A percentile compares a stretch with the other conserved stretches of the same genome.
Conservation (phyloP, 2,888 invertebrate species). For the Conomelus anceps region DNA sequence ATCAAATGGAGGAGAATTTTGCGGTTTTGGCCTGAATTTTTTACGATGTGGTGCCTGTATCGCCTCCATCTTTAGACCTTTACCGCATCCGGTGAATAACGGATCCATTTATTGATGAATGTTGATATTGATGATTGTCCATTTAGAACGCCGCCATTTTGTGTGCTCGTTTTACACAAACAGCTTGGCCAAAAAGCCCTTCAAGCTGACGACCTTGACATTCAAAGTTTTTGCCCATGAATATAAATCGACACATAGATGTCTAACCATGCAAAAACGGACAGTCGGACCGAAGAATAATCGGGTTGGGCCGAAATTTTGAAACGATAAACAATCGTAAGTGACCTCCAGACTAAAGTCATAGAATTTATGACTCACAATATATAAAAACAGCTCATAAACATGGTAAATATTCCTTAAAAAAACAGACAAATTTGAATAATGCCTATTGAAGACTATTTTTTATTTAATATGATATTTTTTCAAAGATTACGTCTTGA, state of each 20-base stretch:
- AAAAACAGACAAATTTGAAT: too few species aligned
- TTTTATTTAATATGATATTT: too few species aligned
- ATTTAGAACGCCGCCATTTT: not conserved
- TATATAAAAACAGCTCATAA: too few species aligned
- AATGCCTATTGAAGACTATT: too few species aligned
- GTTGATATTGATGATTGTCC: not conserved
- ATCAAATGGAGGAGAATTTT: not conserved
- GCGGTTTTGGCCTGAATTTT: not conserved
- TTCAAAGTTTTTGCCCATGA: not conserved
- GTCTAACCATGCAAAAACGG: not conserved
- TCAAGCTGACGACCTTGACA: too few species aligned
- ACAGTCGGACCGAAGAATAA: not conserved
- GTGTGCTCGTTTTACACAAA: not conserved
- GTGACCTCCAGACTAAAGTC: not conserved
- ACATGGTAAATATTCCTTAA: too few species aligned
- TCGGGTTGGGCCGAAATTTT: not conserved
- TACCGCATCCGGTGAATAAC: not conserved
- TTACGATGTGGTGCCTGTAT: not conserved
- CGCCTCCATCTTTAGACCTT: not conserved
- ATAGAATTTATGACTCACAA: too few species aligned
- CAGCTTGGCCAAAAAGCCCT: not conserved
- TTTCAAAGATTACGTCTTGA: too few species aligned
- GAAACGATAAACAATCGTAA: not conserved
- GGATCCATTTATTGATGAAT: not conserved
- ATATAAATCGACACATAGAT: not conserved